These are phyloP conservation scores for Latrodectus hesperus DNA, from an alignment of 2,888 invertebrate genomes.

Conservation along the genomic window DNA sequence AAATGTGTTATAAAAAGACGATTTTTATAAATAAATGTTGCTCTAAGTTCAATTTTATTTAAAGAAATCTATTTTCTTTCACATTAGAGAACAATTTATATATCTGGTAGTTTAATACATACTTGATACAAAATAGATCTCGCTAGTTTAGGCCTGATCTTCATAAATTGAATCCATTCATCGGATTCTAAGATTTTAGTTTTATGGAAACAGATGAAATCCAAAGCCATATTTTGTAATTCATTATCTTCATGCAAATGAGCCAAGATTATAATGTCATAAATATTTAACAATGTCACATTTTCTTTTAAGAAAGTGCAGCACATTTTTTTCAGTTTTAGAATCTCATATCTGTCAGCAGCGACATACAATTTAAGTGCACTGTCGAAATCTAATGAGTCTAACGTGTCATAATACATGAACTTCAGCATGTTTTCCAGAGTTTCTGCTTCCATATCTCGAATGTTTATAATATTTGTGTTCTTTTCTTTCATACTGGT, in stretches of 20 bases:
- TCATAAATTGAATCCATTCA: no score
- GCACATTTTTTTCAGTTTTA: background rate
- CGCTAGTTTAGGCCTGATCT: no score
- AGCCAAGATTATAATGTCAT: background rate
- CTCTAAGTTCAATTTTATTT: no score
- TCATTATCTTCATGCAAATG: background rate
- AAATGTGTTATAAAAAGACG: no score
- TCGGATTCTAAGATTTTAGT: no score
- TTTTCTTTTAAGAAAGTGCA: background rate
- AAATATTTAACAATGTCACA: background rate
- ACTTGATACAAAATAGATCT: no score
- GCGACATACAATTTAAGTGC: background rate
- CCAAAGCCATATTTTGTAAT: no score
- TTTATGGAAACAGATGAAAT: no score
- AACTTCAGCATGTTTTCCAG: background rate
- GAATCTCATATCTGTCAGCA: background rate
- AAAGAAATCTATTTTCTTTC: no score
- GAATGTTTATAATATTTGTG: background rate
- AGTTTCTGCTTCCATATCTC: background rate
- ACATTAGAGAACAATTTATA: no score
- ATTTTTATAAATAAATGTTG: no score
- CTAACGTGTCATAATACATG: constrained; percentile 3
- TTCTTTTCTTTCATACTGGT: background rate
- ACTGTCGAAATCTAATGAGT: background rate
- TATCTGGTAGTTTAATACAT: no score